Base-by-base conservation (phyloP, 2,888 invertebrate species). In the Mactromeris polynyma region DNA sequence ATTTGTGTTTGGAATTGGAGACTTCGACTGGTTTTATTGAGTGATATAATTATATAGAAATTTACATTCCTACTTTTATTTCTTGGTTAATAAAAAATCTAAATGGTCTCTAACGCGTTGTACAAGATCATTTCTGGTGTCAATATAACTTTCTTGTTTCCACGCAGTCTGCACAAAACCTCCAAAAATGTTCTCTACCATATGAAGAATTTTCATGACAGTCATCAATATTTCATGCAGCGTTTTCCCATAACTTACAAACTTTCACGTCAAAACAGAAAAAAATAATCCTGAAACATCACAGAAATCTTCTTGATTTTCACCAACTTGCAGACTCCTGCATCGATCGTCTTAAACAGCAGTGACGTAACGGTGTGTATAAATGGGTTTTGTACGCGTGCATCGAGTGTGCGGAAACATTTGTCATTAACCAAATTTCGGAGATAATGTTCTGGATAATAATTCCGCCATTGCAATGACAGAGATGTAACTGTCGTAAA, bases 261-360 rank as follows among this genome's bases (percentile, higher is more conserved):
- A 73, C 73, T 33, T 73, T 73, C 73, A 73, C 73, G 73, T 73
- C 73, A 73, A 73, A 73, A 73, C 73, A 73, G 73, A 33, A 73
- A 73, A 58, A 73, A 73, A 33, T 73, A 36, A 9, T 73, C 36
- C 36, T 73, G 3, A 33, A 4, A 33, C 73, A 73, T 11, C 33
- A 26, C 69, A 40, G 58, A 38, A 81, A n/a, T 82, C 26, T 69
- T 31, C 31, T 31, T 14, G 14, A 40, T 42, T 40, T 42, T 38
- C 21, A 58, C 69, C 33, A 83, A 69, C 73, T 73, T 83, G 51
- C 83, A 83, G 83, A 83, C 73, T 83, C 46, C 26, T 4, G 40
- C 33, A 83, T 83, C 42, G 83, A 83, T 83, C 73, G 33, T 2
- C 1, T 36, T 14, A 17, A 73, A 17, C 2, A 73, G 33, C 33